Conservation (phyloP, 1,140 invertebrate species). For the Orius insidiosus region DNA sequence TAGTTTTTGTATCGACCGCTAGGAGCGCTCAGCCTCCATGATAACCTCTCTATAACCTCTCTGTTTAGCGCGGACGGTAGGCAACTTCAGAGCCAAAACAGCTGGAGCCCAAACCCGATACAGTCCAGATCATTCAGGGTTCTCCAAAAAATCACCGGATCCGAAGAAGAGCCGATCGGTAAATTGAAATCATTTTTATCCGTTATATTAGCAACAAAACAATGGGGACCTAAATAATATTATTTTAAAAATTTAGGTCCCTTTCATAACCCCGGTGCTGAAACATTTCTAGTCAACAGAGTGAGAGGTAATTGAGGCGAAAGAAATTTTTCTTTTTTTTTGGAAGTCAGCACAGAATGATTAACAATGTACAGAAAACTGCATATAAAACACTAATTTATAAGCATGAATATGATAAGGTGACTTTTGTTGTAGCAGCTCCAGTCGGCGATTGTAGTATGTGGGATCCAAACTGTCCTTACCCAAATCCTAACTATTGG, state of each 20-base stretch:
- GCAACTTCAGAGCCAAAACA: constrained; percentile 17
- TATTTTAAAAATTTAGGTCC: constrained; percentile 6
- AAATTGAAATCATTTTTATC: constrained; percentile 5
- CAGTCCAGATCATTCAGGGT: constrained; percentile 65
- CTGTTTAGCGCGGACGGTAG: background rate
- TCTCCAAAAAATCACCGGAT: constrained; percentile 53
- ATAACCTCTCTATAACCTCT: too few relatives aligned
- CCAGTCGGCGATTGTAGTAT: constrained; percentile 24
- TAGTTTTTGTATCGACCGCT: too few relatives aligned
- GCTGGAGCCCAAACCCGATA: constrained; percentile 29
- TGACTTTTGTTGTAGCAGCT: constrained; percentile 19
- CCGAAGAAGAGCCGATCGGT: constrained; percentile 12
- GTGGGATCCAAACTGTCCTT: constrained; percentile 22
- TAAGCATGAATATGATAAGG: background rate
- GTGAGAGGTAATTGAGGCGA: background rate
- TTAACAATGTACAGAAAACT: background rate
- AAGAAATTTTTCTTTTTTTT: too few relatives aligned
- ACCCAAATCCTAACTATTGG: constrained; percentile 19
- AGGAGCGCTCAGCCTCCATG: too few relatives aligned
- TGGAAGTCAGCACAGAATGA: too few relatives aligned
- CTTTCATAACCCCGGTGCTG: constrained; percentile 2
- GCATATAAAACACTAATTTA: background rate
- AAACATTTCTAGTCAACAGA: constrained; percentile 14
- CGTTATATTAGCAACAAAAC: background rate
- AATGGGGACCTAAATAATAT: constrained; percentile 10